Conservation (phyloP, 1,140 invertebrate genomes). For the Diabrotica virgifera region DNA sequence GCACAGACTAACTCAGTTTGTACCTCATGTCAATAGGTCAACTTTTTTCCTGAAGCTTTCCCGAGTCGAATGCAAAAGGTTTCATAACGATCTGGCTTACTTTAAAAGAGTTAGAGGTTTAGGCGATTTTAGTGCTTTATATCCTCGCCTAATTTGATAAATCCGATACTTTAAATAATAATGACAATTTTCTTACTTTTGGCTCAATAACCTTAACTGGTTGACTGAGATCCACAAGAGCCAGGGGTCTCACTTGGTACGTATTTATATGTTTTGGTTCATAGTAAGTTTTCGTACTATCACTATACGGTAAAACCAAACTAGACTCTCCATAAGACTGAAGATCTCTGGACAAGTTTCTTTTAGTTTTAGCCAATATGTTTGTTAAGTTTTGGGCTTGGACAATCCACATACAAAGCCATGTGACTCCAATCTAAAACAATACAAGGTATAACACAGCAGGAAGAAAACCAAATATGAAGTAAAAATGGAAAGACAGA, state of each 20-base stretch:
- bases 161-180: too few relatives aligned
- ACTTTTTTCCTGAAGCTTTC: too few relatives aligned
- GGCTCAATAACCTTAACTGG: conserved; percentile 4
- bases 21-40: too few relatives aligned
- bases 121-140: too few relatives aligned
- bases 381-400: background rate
- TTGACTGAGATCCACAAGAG: background rate
- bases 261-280: conserved; percentile 3
- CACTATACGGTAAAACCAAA: background rate
- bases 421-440: conserved; percentile 1
- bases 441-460: too few relatives aligned
- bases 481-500: too few relatives aligned
- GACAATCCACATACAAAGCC: conserved; percentile 1
- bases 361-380: conserved; percentile 2
- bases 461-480: too few relatives aligned
- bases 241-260: background rate
- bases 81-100: too few relatives aligned
- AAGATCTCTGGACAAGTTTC: conserved; percentile 6
- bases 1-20: too few relatives aligned
- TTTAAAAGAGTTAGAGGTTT: too few relatives aligned
- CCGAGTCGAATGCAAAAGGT: too few relatives aligned
- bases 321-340: conserved; percentile 7
- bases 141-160: too few relatives aligned
- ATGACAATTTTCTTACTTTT: background rate
- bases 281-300: background rate